These are phyloP conservation scores for Daboia siamensis DNA, from an alignment of 2,113 vertebrate species.

Conservation along the genomic window DNA sequence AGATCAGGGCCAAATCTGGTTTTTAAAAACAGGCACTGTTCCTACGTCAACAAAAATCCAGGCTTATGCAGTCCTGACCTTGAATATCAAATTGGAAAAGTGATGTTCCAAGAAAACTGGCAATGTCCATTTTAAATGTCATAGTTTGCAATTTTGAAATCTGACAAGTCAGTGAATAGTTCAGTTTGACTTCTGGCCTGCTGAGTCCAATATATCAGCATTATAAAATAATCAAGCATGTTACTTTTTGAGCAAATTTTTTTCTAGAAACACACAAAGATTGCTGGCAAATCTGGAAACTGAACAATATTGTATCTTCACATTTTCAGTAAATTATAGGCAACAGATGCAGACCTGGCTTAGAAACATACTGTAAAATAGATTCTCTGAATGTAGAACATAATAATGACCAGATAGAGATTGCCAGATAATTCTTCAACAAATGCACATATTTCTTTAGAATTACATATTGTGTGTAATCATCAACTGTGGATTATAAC, in stretches of 20 bases:
- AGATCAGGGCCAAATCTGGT: not conserved
- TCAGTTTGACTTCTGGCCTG: not conserved
- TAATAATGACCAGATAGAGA: not conserved
- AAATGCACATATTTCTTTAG: not conserved
- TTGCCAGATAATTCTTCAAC: not conserved
- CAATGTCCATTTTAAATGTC: not conserved
- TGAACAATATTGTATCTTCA: constrained; percentile 3
- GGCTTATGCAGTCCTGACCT: not conserved
- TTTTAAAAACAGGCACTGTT: not conserved
- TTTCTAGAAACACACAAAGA: not conserved
- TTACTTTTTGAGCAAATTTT: not conserved
- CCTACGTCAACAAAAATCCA: too few species aligned
- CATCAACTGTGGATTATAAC: constrained; percentile 12
- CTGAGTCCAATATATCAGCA: not conserved
- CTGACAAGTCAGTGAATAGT: not conserved
- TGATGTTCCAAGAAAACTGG: not conserved
- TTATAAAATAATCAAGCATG: not conserved
- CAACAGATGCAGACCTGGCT: constrained; percentile 13
- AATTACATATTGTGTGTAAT: not conserved
- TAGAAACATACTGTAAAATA: not conserved
- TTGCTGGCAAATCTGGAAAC: constrained; percentile 22
- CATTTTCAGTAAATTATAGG: constrained; percentile 3
- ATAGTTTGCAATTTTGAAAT: not conserved
- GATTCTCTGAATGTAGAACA: not conserved
- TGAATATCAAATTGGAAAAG: not conserved